phyloP scores from a whole-genome alignment of 1,140 invertebrate genomes.

The honey bee (Apis mellifera) region DNA sequence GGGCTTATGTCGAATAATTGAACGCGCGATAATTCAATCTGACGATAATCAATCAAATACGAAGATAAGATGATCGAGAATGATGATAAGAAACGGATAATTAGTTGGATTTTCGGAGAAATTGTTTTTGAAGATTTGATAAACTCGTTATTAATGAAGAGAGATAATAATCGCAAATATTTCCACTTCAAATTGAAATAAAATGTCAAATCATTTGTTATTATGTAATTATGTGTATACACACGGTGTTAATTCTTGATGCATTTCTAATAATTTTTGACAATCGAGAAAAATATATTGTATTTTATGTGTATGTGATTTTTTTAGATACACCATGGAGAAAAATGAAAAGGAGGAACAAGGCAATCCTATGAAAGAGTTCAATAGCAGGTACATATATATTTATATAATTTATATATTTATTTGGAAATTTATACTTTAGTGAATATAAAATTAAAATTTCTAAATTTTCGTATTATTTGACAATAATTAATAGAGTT shows the following conservation, averaged over 20 bases:
- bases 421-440: neutral
- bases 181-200: no score
- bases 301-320: neutral
- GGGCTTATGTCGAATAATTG: no score
- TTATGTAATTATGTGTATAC: no score
- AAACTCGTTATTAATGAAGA: neutral
- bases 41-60: neutral
- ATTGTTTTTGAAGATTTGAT: neutral
- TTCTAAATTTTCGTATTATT: neutral
- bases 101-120: neutral
- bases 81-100: neutral
- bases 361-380: conserved; percentile 73
- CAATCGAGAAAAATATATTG: no score
- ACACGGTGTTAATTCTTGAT: no score
- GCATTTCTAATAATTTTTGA: no score
- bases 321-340: conserved; percentile 65
- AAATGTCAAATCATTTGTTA: no score
- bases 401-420: no score
- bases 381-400: conserved; percentile 73
- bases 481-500: neutral
- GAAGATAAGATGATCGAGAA: neutral
- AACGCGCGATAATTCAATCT: no score
- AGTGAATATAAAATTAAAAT: neutral
- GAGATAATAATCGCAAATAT: neutral
- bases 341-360: conserved; percentile 58